phyloP scores from a whole-genome alignment of 2,113 vertebrate species.

The Lepus europaeus region DNA sequence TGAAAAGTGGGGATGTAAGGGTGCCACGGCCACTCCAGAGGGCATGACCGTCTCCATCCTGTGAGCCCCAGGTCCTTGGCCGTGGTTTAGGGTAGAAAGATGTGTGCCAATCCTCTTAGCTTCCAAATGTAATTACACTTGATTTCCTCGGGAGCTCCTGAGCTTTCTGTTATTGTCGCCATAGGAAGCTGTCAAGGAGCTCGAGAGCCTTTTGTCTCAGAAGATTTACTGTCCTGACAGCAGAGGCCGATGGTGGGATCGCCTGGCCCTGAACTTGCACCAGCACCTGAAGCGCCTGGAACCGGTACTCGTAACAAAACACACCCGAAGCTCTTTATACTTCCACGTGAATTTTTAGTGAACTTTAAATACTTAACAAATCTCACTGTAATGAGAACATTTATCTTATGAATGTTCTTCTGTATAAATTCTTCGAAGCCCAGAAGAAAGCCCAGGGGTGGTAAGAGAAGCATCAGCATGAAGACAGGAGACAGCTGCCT shows the following conservation, averaged over 20 bases:
- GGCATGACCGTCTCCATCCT: rapidly evolving
- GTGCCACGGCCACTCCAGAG: not conserved
- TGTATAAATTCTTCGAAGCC: not conserved
- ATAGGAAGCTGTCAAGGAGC: conserved; percentile 93
- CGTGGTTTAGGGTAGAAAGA: not conserved
- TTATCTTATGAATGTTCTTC: not conserved
- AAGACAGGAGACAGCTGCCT: not conserved
- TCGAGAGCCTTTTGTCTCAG: conserved; percentile 92
- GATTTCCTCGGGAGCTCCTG: not conserved
- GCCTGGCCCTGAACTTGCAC: conserved; percentile 96
- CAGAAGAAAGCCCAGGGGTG: not conserved
- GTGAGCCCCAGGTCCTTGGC: not conserved
- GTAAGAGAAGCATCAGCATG: not conserved
- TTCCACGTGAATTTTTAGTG: not conserved
- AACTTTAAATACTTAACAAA: not conserved
- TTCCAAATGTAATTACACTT: not conserved
- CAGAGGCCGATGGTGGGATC: conserved; percentile 98
- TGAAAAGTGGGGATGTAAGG: not conserved
- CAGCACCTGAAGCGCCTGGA: conserved; percentile 94
- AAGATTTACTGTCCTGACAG: conserved; percentile 93
- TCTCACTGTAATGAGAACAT: not conserved
- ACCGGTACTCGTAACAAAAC: conserved; percentile 84
- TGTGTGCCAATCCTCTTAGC: not conserved
- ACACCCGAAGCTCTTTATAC: not conserved
- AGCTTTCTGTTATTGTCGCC: not conserved